phyloP scores from a whole-genome alignment of 2,888 invertebrate species.

The Venusia cambrica region DNA sequence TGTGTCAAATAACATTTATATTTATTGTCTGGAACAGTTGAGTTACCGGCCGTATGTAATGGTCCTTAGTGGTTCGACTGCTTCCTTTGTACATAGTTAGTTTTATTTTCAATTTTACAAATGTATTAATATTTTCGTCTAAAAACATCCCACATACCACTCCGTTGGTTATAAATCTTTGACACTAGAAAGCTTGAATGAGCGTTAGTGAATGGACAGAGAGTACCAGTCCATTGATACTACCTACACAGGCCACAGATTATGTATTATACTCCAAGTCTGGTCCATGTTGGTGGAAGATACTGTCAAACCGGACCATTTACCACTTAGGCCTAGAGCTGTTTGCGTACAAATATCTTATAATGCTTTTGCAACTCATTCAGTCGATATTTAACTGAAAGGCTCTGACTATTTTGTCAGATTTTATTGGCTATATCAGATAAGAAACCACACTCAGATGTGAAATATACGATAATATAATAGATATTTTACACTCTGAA shows the following conservation, averaged over 20 bases:
- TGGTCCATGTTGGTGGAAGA: slow-evolving; percentile 25
- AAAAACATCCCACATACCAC: no score
- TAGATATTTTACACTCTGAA: no score
- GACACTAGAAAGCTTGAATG: slow-evolving; percentile 72
- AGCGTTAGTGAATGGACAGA: slow-evolving; percentile 62
- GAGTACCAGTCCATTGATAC: slow-evolving; percentile 31
- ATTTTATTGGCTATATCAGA: neutral
- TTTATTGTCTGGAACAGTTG: no score
- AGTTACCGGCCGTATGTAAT: no score
- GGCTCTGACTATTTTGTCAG: neutral
- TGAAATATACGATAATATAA: slow-evolving; percentile 1
- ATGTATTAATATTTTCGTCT: no score
- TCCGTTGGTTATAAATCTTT: no score
- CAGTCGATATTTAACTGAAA: slow-evolving; percentile 8
- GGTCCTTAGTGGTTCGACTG: no score
- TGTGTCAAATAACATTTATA: no score
- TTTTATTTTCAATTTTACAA: no score
- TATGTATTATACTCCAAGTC: slow-evolving; percentile 17
- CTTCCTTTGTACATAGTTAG: no score
- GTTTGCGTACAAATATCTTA: slow-evolving; percentile 20
- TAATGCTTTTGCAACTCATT: slow-evolving; percentile 12
- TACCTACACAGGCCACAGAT: slow-evolving; percentile 21
- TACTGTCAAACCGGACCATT: slow-evolving; percentile 18
- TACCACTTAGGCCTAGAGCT: slow-evolving; percentile 16
- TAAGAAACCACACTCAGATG: slow-evolving; percentile 2